These are phyloP conservation scores for Aphelinus certus DNA, from an alignment of 1,140 invertebrate genomes.

Conservation along the genomic window DNA sequence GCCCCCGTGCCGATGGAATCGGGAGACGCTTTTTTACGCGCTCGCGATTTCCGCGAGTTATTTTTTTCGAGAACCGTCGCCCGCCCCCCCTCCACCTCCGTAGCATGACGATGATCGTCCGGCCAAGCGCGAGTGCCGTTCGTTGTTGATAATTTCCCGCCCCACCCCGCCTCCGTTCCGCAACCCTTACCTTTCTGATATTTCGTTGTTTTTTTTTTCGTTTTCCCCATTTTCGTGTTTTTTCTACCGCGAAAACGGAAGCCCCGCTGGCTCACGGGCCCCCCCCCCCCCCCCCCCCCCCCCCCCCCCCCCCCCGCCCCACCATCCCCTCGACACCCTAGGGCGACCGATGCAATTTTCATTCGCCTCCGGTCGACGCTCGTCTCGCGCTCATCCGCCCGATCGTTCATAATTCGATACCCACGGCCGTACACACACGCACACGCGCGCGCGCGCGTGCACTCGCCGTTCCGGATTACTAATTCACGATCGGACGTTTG, in stretches of 20 bases:
- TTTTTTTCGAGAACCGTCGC: background rate
- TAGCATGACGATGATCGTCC: constrained; percentile 12
- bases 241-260: background rate
- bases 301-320: no score
- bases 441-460: no score
- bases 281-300: background rate
- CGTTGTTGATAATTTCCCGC: background rate
- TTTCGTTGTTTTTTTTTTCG: background rate
- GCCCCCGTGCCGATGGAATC: background rate
- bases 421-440: background rate
- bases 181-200: background rate
- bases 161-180: background rate
- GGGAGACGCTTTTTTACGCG: constrained; percentile 7
- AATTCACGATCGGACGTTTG: no score
- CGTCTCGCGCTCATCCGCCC: background rate
- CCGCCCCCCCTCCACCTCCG: no score
- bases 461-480: no score
- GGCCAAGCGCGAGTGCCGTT: constrained; percentile 16
- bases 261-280: no score
- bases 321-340: background rate
- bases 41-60: constrained; percentile 24
- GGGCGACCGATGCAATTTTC: background rate
- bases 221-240: no score
- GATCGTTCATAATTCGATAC: constrained; percentile 23
- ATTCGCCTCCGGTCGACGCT: no score